Conservation (phyloP, 2,888 invertebrate genomes). For the Eurois occulta region DNA sequence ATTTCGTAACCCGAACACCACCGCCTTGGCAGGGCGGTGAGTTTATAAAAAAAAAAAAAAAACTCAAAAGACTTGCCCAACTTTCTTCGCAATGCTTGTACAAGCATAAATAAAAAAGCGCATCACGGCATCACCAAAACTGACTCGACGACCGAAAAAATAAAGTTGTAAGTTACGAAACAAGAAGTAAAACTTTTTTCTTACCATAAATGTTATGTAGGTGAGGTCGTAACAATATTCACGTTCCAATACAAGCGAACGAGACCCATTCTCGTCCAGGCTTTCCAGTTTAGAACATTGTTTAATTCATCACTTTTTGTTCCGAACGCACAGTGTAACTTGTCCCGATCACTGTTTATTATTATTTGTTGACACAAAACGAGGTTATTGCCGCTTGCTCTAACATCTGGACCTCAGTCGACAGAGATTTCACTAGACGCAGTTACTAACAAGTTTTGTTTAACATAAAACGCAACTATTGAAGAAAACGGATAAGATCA, state of each 20-base stretch:
- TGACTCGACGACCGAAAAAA: conserved; percentile 65
- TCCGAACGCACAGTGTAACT: conserved; percentile 77
- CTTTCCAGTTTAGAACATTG: conserved; percentile 85
- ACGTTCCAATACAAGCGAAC: conserved; percentile 78
- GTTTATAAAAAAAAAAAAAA: conserved; percentile 61
- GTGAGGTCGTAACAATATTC: conserved; percentile 85
- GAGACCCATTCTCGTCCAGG: conserved; percentile 85
- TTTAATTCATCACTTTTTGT: conserved; percentile 87
- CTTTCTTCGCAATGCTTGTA: conserved; percentile 58
- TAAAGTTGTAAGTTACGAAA: conserved; percentile 85
- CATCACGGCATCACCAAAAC: conserved; percentile 64
- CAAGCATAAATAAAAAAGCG: conserved; percentile 69
- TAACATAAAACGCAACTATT: conserved; percentile 53
- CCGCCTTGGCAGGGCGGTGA: conserved; percentile 32
- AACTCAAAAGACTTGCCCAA: conserved; percentile 35
- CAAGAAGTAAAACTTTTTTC: conserved; percentile 86
- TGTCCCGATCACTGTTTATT: conserved; percentile 87
- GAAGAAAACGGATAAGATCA: conserved; percentile 49
- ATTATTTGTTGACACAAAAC: conserved; percentile 88
- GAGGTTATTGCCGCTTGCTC: conserved; percentile 84
- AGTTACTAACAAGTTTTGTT: conserved; percentile 69
- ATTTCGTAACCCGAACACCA: conserved; percentile 57
- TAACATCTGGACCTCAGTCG: conserved; percentile 84
- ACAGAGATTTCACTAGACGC: conserved; percentile 83
- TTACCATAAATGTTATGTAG: conserved; percentile 89